phyloP scores from a whole-genome alignment of 2,797 vertebrate genomes.

The Pterois miles region DNA sequence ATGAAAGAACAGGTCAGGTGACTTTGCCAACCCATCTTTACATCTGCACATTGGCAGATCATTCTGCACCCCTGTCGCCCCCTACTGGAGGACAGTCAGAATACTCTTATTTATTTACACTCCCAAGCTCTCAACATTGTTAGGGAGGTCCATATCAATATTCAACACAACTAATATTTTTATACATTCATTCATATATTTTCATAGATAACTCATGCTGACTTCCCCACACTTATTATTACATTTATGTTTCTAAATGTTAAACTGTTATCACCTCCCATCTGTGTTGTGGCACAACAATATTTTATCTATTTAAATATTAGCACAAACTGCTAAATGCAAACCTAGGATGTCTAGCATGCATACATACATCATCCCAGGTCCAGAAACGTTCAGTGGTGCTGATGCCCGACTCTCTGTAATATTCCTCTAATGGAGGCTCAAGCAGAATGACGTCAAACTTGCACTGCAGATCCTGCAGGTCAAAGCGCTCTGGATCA shows the following conservation, averaged over 20 bases:
- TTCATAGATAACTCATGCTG: too few relatives aligned
- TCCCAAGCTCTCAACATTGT: neutral
- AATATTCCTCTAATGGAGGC: constrained; percentile 96
- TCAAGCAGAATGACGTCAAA: constrained; percentile 98
- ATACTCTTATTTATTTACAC: neutral
- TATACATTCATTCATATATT: too few relatives aligned
- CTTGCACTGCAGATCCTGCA: constrained; percentile 93
- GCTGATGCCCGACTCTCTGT: constrained; percentile 95
- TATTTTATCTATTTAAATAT: too few relatives aligned
- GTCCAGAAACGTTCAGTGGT: constrained; percentile 97
- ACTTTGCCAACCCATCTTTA: neutral
- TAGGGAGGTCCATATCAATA: neutral
- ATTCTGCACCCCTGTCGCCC: neutral
- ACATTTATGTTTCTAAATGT: too few relatives aligned
- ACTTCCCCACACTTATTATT: too few relatives aligned
- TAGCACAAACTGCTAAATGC: neutral
- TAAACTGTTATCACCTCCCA: too few relatives aligned
- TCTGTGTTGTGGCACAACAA: too few relatives aligned
- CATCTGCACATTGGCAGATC: neutral
- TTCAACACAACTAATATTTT: neutral
- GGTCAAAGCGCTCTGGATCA: constrained; percentile 93
- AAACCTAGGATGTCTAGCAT: constrained; percentile 72
- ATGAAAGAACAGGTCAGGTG: neutral
- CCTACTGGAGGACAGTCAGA: neutral
- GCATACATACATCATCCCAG: constrained; percentile 91